A percentile compares a stretch with the other conserved stretches of the same genome.
Evolutionary conservation across 2,797 vertebrate species (phyloP).

Genomic region (Sciurus vulgaris): DNA sequence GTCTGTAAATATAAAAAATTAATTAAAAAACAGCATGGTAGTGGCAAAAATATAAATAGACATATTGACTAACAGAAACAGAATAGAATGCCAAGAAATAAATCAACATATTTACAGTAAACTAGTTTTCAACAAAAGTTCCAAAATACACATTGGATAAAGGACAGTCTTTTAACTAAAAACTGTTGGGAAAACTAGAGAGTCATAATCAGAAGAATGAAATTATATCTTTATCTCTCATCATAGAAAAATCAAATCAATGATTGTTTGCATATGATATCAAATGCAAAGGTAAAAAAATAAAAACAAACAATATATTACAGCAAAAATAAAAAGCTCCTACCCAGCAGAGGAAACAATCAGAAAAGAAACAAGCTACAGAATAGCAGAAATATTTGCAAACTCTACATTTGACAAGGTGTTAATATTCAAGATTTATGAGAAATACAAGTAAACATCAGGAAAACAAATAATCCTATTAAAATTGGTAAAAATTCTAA

Average conservation of each 20-base stretch:
- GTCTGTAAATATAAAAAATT: too few species aligned
- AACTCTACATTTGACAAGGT: neutral
- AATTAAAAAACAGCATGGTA: neutral
- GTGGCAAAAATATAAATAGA: neutral
- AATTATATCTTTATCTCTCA: neutral
- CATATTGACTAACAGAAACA: neutral
- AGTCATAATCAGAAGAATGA: neutral
- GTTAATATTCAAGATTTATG: neutral
- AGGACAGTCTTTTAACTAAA: neutral
- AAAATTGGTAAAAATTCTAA: neutral
- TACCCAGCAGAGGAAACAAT: neutral
- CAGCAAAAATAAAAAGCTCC: neutral
- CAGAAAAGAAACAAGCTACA: neutral
- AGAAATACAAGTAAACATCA: neutral
- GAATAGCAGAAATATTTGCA: neutral
- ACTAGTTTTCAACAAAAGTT: neutral
- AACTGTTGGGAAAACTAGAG: neutral
- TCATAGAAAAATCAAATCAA: neutral
- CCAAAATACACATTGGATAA: neutral
- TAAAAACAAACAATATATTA: neutral
- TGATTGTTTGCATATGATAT: neutral
- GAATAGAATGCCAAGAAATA: too few species aligned
- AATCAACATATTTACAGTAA: neutral
- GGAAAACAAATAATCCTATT: neutral
- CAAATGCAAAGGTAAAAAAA: neutral